Percentiles rank a stretch among this genome's conserved stretches.
Evolutionary conservation across 2,113 vertebrate species (phyloP).

Genomic region (Thamnophis sirtalis): DNA sequence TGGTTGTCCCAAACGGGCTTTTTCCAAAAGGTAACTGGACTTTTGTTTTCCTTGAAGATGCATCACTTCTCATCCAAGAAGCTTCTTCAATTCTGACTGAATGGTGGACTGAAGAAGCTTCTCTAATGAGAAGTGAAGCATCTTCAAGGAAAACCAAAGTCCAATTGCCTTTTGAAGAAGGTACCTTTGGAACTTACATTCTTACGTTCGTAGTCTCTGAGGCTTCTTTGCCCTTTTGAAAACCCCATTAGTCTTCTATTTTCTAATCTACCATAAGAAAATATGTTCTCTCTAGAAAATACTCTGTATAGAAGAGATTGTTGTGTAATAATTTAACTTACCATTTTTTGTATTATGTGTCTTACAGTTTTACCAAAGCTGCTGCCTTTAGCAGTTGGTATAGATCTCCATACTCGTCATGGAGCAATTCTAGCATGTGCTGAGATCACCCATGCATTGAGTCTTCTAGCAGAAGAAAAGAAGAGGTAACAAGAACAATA

Average conservation of each 20-base stretch:
- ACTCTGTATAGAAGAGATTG: conserved; percentile 3
- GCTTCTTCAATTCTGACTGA: neutral
- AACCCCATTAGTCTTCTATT: neutral
- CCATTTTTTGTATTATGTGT: conserved; percentile 12
- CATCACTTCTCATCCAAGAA: no score
- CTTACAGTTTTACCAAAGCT: conserved; percentile 83
- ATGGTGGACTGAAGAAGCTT: neutral
- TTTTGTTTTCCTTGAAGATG: no score
- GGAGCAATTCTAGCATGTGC: conserved; percentile 90
- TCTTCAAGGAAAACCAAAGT: neutral
- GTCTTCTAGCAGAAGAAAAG: conserved; percentile 72
- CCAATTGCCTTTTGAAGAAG: neutral
- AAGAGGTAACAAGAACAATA: conserved; percentile 73
- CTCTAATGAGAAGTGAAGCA: neutral
- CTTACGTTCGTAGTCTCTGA: neutral
- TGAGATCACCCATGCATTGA: conserved; percentile 84
- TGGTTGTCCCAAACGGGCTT: neutral
- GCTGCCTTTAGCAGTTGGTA: conserved; percentile 76
- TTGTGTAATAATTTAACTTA: conserved; percentile 13
- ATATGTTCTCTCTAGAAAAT: neutral
- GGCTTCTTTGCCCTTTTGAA: neutral
- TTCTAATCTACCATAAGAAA: neutral
- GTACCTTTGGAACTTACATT: neutral
- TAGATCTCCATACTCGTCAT: conserved; percentile 87
- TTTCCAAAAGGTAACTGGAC: no score